Conservation (phyloP, 30 jellyfish, hydroid and myxozoan genomes). For the Aurelia aurita region DNA sequence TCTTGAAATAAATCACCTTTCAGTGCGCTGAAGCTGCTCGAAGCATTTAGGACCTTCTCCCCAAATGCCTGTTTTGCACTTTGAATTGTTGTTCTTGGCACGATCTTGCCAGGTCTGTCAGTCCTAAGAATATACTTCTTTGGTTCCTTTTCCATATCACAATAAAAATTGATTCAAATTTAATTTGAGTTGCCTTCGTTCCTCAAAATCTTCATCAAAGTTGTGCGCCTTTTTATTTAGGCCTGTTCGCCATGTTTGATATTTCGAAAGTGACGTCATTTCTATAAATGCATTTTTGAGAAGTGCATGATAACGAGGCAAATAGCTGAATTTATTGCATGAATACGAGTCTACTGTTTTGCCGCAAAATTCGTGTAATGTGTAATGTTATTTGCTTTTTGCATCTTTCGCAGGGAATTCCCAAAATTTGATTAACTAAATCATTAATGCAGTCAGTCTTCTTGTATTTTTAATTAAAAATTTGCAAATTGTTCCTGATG, state of each 20-base stretch:
- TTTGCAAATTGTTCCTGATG: too few relatives aligned
- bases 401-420: too few relatives aligned
- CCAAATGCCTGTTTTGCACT: not conserved
- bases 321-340: too few relatives aligned
- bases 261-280: constrained; percentile 3
- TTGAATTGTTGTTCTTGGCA: constrained; percentile 2
- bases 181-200: not conserved
- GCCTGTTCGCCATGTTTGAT: not conserved
- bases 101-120: constrained; percentile 46
- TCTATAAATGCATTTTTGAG: not conserved
- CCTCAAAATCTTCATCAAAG: not conserved
- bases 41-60: constrained; percentile 4
- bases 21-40: constrained; percentile 18
- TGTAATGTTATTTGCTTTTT: not conserved
- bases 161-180: not conserved
- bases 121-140: constrained; percentile 30
- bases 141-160: not conserved
- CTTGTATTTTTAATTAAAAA: too few relatives aligned
- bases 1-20: constrained; percentile 63
- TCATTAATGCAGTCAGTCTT: too few relatives aligned
- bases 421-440: too few relatives aligned
- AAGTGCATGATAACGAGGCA: not conserved
- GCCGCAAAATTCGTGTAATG: too few relatives aligned
- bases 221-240: not conserved
- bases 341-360: too few relatives aligned